A percentile compares a stretch with the other conserved stretches of the same genome.
Conservation (phyloP, 92 coral and sea anemone species). For the Epizoanthus illoricatus region DNA sequence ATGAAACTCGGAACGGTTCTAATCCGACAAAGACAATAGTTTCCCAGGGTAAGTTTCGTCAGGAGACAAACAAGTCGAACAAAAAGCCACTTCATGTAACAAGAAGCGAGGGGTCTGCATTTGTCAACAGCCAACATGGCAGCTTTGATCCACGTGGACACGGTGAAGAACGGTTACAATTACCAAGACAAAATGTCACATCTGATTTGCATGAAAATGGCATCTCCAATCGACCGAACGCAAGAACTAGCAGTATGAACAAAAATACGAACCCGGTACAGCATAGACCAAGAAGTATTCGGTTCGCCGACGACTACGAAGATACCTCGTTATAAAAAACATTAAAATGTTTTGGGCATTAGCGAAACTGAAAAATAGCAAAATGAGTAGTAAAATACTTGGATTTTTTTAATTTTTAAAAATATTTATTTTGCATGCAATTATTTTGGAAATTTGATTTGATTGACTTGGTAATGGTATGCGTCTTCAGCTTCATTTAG, state of each 20-base stretch:
- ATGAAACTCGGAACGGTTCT: no score
- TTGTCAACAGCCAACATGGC: not conserved
- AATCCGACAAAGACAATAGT: no score
- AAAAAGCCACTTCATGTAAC: not conserved
- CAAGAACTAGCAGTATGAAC: not conserved
- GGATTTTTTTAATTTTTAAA: no score
- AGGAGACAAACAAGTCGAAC: not conserved
- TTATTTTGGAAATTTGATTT: not conserved
- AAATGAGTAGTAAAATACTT: no score
- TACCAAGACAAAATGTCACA: not conserved
- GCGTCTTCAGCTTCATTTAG: no score
- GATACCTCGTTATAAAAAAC: slow-evolving; percentile 8
- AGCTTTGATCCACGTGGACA: not conserved
- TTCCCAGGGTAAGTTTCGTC: not conserved
- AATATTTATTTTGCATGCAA: not conserved
- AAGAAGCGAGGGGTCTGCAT: not conserved
- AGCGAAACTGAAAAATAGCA: no score
- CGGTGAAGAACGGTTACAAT: not conserved
- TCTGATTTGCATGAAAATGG: slow-evolving; percentile 5
- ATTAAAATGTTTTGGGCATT: no score
- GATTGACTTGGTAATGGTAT: no score
- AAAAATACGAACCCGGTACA: not conserved
- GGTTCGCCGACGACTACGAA: slow-evolving; percentile 1
- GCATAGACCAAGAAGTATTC: slow-evolving; percentile 8
- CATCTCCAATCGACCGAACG: not conserved